phyloP scores from a whole-genome alignment of 2,113 vertebrate species.

The Leptobrachium ailaonicum region DNA sequence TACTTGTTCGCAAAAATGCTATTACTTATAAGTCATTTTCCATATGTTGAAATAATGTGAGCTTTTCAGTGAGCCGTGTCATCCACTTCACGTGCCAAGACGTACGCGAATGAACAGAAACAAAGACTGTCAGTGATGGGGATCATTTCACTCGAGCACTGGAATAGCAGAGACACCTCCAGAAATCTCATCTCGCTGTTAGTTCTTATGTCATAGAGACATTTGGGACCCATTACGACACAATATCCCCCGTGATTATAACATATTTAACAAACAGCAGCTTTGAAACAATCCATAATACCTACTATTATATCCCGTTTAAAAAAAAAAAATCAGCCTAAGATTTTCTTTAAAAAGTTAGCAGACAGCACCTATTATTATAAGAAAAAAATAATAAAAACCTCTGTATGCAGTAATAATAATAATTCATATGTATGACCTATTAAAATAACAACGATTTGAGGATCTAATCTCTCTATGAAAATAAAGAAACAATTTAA shows the following conservation, averaged over 20 bases:
- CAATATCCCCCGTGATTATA: slow-evolving; percentile 10
- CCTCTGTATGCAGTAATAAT: too few relatives aligned
- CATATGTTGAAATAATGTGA: slow-evolving; percentile 24
- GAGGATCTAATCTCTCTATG: too few relatives aligned
- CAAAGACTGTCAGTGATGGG: not conserved
- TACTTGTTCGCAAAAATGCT: slow-evolving; percentile 23
- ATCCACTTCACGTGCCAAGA: slow-evolving; percentile 30
- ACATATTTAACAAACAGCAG: slow-evolving; percentile 11
- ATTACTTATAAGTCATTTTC: slow-evolving; percentile 40
- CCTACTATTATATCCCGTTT: too few relatives aligned
- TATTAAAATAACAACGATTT: too few relatives aligned
- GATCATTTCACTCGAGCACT: not conserved
- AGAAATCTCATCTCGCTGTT: slow-evolving; percentile 18
- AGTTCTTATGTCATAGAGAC: slow-evolving; percentile 24
- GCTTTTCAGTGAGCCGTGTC: slow-evolving; percentile 24
- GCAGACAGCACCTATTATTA: too few relatives aligned
- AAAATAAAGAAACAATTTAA: too few relatives aligned
- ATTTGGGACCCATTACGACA: slow-evolving; percentile 26
- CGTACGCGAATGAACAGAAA: slow-evolving; percentile 17
- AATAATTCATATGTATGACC: too few relatives aligned
- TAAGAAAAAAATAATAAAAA: too few relatives aligned
- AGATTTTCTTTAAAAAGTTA: too few relatives aligned
- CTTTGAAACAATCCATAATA: not conserved
- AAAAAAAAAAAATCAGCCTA: too few relatives aligned
- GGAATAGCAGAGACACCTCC: slow-evolving; percentile 4